These are phyloP conservation scores for Pocillopora grandis DNA, from an alignment of 92 coral and sea anemone species.

Conservation along the genomic window DNA sequence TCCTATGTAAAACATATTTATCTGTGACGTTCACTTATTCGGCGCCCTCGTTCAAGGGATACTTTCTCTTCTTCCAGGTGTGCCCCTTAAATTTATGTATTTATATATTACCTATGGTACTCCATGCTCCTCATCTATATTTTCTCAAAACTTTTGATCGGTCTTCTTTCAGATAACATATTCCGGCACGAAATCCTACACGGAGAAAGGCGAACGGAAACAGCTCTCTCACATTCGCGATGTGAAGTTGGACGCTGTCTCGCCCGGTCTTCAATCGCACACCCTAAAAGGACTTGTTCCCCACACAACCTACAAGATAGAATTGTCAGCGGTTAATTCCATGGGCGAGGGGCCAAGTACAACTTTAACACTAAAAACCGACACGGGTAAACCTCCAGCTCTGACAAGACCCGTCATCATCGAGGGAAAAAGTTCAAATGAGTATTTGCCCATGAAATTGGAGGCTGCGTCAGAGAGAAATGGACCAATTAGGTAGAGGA, in stretches of 20 bases:
- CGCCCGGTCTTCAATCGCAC: constrained; percentile 42
- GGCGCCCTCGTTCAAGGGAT: no score
- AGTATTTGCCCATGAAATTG: constrained; percentile 71
- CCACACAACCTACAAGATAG: constrained; percentile 63
- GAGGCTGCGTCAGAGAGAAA: constrained; percentile 74
- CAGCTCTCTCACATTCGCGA: constrained; percentile 56
- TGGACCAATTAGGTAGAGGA: constrained; percentile 86
- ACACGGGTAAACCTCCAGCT: constrained; percentile 69
- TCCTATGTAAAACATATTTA: no score
- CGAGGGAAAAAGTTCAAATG: constrained; percentile 53
- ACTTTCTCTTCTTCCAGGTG: no score
- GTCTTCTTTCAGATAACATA: constrained; percentile 50
- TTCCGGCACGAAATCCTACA: constrained; percentile 62
- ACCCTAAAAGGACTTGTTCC: constrained; percentile 69
- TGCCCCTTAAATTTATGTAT: no score
- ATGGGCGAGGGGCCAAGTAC: constrained; percentile 65
- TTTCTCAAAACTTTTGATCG: no score
- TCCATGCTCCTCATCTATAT: neutral
- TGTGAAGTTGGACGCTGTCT: constrained; percentile 40
- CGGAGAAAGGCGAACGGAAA: constrained; percentile 46
- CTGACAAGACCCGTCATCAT: constrained; percentile 64
- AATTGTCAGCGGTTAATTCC: constrained; percentile 64
- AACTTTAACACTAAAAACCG: constrained; percentile 58
- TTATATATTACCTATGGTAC: no score
- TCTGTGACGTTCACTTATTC: no score